Conservation (phyloP, 2,113 vertebrate species). For the Motacilla tschutschensis region DNA sequence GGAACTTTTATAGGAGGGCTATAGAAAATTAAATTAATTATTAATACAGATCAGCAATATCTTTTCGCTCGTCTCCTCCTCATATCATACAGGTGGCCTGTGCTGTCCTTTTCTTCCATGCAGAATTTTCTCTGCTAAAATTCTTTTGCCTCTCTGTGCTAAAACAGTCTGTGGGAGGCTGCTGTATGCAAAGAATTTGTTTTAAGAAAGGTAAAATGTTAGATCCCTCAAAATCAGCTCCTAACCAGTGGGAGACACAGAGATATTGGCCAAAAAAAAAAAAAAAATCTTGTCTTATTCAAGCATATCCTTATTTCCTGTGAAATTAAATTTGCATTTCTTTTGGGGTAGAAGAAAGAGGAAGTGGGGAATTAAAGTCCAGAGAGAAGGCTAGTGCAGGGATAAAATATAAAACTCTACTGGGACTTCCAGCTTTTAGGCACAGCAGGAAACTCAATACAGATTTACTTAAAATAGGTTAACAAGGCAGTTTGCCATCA, state of each 20-base stretch:
- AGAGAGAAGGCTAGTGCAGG: slow-evolving; percentile 30
- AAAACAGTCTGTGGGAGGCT: slow-evolving; percentile 45
- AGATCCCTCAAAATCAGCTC: slow-evolving; percentile 41
- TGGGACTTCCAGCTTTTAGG: slow-evolving; percentile 57
- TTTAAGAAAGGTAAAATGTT: slow-evolving; percentile 47
- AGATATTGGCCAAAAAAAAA: neutral
- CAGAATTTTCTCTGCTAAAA: slow-evolving; percentile 14
- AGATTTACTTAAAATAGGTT: slow-evolving; percentile 67
- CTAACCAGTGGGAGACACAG: slow-evolving; percentile 41
- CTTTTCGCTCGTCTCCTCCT: neutral
- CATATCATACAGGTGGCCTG: slow-evolving; percentile 11
- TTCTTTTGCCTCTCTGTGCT: slow-evolving; percentile 16
- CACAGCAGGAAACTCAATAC: slow-evolving; percentile 62
- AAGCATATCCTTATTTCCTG: slow-evolving; percentile 44
- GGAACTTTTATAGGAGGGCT: slow-evolving; percentile 15
- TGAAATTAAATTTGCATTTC: slow-evolving; percentile 59
- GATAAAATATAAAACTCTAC: slow-evolving; percentile 49
- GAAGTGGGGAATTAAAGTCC: slow-evolving; percentile 51
- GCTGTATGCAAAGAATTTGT: slow-evolving; percentile 53
- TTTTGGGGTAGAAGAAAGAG: slow-evolving; percentile 35
- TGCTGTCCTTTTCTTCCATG: neutral
- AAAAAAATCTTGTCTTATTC: neutral
- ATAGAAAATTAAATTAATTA: slow-evolving; percentile 55
- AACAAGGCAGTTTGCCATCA: slow-evolving; percentile 63
- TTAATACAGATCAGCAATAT: slow-evolving; percentile 43